phyloP scores from a whole-genome alignment of 30 jellyfish, hydroid and myxozoan species.

The Aurelia coerulea region DNA sequence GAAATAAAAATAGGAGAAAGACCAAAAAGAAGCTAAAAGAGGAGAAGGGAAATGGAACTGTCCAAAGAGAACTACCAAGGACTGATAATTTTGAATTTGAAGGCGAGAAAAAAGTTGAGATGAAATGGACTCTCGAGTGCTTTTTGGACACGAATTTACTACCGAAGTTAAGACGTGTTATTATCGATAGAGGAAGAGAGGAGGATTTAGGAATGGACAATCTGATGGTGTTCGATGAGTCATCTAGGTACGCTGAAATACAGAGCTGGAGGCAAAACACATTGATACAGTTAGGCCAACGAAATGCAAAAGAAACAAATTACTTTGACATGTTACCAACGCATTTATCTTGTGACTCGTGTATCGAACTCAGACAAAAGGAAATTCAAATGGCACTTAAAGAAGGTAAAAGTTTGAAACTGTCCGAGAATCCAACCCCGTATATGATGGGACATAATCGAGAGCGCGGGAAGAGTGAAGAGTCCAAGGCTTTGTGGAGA shows the following conservation, averaged over 20 bases:
- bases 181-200: conserved; percentile 64
- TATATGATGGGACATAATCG: not conserved
- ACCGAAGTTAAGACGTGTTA: conserved; percentile 53
- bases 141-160: conserved; percentile 39
- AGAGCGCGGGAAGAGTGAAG: not conserved
- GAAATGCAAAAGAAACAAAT: conserved; percentile 47
- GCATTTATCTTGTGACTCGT: conserved; percentile 54
- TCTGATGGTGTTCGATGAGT: conserved; percentile 71
- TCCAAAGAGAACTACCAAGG: conserved; percentile 51
- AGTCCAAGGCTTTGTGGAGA: conserved; percentile 40
- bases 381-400: conserved; percentile 33
- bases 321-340: conserved; percentile 58
- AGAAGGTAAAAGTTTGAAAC: conserved; percentile 34
- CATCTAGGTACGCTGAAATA: conserved; percentile 28
- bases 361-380: conserved; percentile 42
- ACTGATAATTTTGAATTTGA: conserved; percentile 70
- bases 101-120: conserved; percentile 64
- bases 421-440: conserved; percentile 2
- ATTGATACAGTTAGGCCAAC: conserved; percentile 8
- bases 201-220: conserved; percentile 69
- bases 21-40: conserved; percentile 2
- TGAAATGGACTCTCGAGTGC: conserved; percentile 74
- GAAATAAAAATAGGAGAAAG: conserved; percentile 18
- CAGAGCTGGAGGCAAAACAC: conserved; percentile 66
- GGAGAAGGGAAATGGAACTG: conserved; percentile 9